Evolutionary conservation across 2,797 vertebrate genomes (phyloP), one percentile per base, ranked within the genome.

Genomic region (Lepilemur septentrionalis): DNA sequence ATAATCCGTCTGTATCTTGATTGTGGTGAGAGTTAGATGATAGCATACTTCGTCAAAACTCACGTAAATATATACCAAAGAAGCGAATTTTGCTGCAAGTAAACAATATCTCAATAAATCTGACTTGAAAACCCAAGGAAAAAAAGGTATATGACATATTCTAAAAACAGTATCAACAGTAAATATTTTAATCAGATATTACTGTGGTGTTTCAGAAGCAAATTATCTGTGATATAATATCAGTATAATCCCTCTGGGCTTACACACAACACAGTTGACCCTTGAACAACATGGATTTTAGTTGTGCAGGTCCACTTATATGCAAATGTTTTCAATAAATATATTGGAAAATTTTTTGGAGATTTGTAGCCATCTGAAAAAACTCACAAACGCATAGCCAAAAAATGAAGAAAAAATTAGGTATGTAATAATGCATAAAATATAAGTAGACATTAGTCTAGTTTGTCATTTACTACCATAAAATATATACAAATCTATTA

Each of bases 51-150:
- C 83, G 23, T 69, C 28, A 89, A 84, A 96, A 84, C 25, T 52
- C 65, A 87, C 0, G 61, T 12, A 94, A 92, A 61, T 61, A 75
- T 28, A 25, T 18, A 57, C 17, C 38, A 43, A 82, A 91, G 32
- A 93, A 83, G 18, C 55, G 9, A 80, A 50, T 75, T 59, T 61
- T 76, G 89, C 22, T 70, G 52, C 35, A 93, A 78, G 15, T 20
- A 95, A 86, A 70, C 52, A 61, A 15, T 59, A 91, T 84, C 83
- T 91, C 72, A 93, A 70, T 84, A 82, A 91, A 52, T 15, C 50
- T 43, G 28, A 95, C 9, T 13, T 67, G 69, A 82, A 92, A 93
- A 82, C 81, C 13, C 7, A 0, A 41, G 15, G 0, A 8, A 63
- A 87, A 78, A 84, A 85, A 86, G 15, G 28, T 46, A 72, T 50